Evolutionary conservation across 2,797 vertebrate genomes (phyloP).

Genomic region (Macropodus opercularis): DNA sequence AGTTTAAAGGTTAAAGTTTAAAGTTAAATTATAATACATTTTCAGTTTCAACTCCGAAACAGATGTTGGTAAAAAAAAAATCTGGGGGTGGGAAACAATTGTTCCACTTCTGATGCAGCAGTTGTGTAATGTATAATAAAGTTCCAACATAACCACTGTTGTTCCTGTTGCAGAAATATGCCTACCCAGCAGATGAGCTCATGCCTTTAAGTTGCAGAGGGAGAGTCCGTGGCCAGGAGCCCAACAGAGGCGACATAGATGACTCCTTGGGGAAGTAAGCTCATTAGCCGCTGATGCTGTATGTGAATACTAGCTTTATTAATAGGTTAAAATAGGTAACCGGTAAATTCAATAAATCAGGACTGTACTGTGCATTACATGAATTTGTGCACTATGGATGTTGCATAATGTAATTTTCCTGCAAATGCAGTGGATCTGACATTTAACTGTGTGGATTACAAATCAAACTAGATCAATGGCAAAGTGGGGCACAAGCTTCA

Average conservation of each 20-base stretch:
- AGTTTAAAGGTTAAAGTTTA: too few relatives aligned
- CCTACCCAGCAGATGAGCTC: slow-evolving; percentile 87
- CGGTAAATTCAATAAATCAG: not conserved
- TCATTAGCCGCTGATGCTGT: not conserved
- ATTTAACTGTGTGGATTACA: slow-evolving; percentile 3
- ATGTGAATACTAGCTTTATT: not conserved
- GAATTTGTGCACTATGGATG: not conserved
- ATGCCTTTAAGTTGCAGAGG: slow-evolving; percentile 87
- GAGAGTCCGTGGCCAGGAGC: slow-evolving; percentile 84
- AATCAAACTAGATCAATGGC: slow-evolving; percentile 14
- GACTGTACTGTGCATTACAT: not conserved
- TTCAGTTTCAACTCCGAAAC: not conserved
- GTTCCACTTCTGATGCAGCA: not conserved
- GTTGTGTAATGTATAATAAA: not conserved
- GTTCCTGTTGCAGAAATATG: slow-evolving; percentile 79
- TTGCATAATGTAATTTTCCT: slow-evolving; percentile 15
- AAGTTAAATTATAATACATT: not conserved
- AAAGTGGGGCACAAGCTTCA: slow-evolving; percentile 18
- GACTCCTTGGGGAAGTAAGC: slow-evolving; percentile 86
- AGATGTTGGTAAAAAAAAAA: not conserved
- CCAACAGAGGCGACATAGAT: slow-evolving; percentile 85
- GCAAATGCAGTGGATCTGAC: slow-evolving; percentile 7
- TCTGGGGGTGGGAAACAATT: not conserved
- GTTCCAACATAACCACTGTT: not conserved
- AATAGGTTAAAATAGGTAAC: not conserved